These are phyloP conservation scores for Labeo catla DNA, from an alignment of 2,113 vertebrate species.

Conservation along the genomic window DNA sequence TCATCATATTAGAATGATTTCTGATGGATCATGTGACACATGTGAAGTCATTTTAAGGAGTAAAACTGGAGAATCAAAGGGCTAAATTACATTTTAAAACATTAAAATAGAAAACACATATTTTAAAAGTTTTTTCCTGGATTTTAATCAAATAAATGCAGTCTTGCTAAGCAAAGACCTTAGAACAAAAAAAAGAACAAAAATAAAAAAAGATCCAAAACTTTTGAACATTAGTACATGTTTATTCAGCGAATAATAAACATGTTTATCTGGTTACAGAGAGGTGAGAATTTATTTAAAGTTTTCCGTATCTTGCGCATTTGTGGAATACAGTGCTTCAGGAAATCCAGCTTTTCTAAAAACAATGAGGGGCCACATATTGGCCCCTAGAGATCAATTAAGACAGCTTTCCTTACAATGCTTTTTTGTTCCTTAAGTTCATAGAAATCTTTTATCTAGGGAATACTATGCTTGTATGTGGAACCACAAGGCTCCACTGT, in stretches of 20 bases:
- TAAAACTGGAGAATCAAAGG: not conserved
- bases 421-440: not conserved
- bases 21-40: not conserved
- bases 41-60: not conserved
- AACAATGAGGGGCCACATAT: conserved; percentile 14
- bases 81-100: not conserved
- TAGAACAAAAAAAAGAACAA: not conserved
- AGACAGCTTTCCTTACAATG: not conserved
- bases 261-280: not conserved
- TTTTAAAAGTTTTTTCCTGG: not conserved
- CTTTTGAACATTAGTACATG: not conserved
- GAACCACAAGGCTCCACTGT: not conserved
- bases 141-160: not conserved
- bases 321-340: not conserved
- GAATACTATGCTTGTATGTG: not conserved
- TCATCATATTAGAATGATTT: not conserved
- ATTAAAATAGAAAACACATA: not conserved
- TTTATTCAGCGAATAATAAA: not conserved
- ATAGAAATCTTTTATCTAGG: not conserved
- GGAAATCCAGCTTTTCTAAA: not conserved
- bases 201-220: not conserved
- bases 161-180: not conserved
- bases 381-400: conserved; percentile 25
- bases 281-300: not conserved
- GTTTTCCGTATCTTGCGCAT: not conserved